Evolutionary conservation across 1,140 invertebrate genomes (phyloP).

Genomic region (Bombus difficillimus): DNA sequence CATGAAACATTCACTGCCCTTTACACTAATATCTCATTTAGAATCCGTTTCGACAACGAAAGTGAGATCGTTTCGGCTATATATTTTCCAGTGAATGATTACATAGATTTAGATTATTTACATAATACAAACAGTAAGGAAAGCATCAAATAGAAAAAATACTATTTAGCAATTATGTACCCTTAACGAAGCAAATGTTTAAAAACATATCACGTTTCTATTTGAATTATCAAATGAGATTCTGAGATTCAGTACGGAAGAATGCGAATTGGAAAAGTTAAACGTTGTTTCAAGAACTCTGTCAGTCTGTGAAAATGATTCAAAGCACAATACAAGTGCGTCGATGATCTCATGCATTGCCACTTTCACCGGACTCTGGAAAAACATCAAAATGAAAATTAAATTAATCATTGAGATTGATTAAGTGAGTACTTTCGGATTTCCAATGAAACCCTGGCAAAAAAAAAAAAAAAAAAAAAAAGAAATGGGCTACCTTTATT

Average conservation of each 20-base stretch:
- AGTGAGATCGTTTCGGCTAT: not conserved
- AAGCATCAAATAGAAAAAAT: not conserved
- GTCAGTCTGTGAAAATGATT: no score
- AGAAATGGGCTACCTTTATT: not conserved
- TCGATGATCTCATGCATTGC: constrained; percentile 11
- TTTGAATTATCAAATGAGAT: not conserved
- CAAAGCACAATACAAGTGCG: no score
- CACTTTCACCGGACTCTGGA: constrained; percentile 11
- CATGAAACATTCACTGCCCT: not conserved
- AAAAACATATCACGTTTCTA: not conserved
- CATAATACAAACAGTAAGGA: not conserved
- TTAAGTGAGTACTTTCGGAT: not conserved
- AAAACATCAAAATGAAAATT: not conserved
- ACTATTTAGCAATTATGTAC: not conserved
- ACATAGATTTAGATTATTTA: not conserved
- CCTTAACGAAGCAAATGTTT: not conserved
- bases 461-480: constrained; percentile 14
- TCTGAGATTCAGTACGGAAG: not conserved
- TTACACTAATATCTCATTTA: not conserved
- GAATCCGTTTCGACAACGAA: not conserved
- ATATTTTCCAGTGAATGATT: not conserved
- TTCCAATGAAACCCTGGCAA: not conserved
- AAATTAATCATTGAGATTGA: constrained; percentile 18
- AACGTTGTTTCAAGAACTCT: not conserved
- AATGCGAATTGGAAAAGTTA: not conserved